Base-by-base conservation (phyloP, 2,888 invertebrate genomes). In the Crematogaster levior region DNA sequence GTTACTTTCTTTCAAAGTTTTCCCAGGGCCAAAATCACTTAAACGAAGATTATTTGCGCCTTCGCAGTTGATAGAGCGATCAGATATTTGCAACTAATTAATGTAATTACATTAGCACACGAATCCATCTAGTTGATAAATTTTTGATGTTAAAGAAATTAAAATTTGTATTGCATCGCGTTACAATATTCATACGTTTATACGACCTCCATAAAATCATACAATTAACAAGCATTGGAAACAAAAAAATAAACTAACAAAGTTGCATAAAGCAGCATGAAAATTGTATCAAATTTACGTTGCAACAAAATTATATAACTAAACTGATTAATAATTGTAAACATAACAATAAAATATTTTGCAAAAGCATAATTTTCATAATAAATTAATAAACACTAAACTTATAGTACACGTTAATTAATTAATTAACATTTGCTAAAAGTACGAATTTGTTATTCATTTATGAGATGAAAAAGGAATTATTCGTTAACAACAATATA, bases 1-100 rank as follows among this genome's bases (percentile, higher is more conserved):
- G 56, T 70, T 70, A 70, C 70, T 70, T 79, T 79, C 77, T 79
- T 79, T 79, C 43, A 21, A 68, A 56, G 30, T 79, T 70, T 56
- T 24, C 34, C 24, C 43, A 18, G 77, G 18, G 30, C 43, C 70
- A 12, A 66, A 77, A 68, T 56, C 68, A 46, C 77, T 79, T 68
- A 30, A 77, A 56, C 27, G 12, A 56, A 70, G 24, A 79, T 79
- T 46, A 79, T 58, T 58, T 79, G 77, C 43, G 18, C 56, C 24
- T 34, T 43, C 34, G n/a, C 65, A 46, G 34, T 46, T 48, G 70
- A 70, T 43, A 56, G 34, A 56, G 18, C 30, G 12, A 12, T 30
- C 34, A 56, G 43, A 56, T 24, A 46, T 58, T 46, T 9, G 43
- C 56, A 7, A 12, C 12, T 56, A 70, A 70, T 79, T 51, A 70